phyloP scores from a whole-genome alignment of 2,113 vertebrate genomes.

The Rhinogobius similis region DNA sequence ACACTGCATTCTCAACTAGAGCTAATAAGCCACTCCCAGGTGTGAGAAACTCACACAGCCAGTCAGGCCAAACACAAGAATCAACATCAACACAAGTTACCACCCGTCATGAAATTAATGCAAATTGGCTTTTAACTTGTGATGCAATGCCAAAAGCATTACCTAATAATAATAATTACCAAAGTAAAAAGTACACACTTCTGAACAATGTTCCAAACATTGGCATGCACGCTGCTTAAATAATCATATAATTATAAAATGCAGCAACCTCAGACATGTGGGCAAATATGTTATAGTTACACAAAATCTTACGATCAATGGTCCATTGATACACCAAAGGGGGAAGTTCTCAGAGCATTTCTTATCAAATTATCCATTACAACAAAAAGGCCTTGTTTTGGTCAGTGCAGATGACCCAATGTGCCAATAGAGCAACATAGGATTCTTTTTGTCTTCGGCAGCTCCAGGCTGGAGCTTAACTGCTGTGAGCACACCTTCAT shows the following conservation, averaged over 20 bases:
- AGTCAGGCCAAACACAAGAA: constrained; percentile 54
- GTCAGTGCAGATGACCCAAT: constrained; percentile 1
- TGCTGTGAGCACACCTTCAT: constrained; percentile 4
- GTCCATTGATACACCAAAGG: background rate
- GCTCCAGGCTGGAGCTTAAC: constrained; percentile 7
- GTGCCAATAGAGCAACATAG: constrained; percentile 1
- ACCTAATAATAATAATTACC: background rate
- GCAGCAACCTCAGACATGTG: background rate
- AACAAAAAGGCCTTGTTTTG: constrained; percentile 3
- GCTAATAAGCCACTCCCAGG: constrained; percentile 67
- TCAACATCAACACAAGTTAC: constrained; percentile 48
- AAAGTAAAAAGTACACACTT: background rate
- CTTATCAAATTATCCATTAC: constrained; percentile 1
- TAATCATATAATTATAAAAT: background rate
- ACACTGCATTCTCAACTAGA: constrained; percentile 64
- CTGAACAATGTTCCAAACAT: background rate
- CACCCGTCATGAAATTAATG: constrained; percentile 15
- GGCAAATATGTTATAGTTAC: background rate
- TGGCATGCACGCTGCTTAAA: background rate
- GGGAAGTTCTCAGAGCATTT: background rate
- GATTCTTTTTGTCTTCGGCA: background rate
- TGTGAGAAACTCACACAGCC: constrained; percentile 59
- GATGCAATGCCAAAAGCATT: background rate
- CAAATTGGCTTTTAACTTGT: constrained; percentile 26
- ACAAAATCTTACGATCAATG: background rate